A percentile compares a stretch with the other conserved stretches of the same genome.
phyloP scores from a whole-genome alignment of 1,140 invertebrate genomes.

The Gonatopus flavifemur region DNA sequence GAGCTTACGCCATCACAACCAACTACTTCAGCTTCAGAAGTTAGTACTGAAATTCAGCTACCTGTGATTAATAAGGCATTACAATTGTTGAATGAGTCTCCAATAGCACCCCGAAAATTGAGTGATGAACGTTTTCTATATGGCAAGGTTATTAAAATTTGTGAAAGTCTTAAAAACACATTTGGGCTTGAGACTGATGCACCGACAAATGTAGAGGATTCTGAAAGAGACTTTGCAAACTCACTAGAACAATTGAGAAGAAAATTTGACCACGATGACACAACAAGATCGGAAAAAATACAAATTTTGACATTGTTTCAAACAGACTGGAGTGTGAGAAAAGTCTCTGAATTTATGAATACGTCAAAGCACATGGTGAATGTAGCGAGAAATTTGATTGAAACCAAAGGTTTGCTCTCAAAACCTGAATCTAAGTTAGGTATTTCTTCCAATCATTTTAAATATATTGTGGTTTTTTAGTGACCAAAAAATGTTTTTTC shows the following conservation, averaged over 20 bases:
- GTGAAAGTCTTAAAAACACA: background rate
- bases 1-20: no score
- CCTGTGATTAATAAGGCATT: background rate
- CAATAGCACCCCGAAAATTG: background rate
- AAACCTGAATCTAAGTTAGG: background rate
- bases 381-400: background rate
- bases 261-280: constrained; percentile 3
- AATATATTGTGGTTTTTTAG: background rate
- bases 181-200: background rate
- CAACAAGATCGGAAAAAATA: constrained; percentile 3
- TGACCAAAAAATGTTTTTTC: background rate
- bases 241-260: background rate
- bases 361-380: constrained; percentile 1
- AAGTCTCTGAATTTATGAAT: constrained; percentile 2
- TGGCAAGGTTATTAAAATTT: background rate
- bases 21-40: background rate
- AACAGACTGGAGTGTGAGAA: background rate
- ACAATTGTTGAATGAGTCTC: background rate
- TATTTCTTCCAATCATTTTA: background rate
- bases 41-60: background rate
- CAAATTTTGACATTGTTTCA: constrained; percentile 12
- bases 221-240: background rate
- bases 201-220: background rate
- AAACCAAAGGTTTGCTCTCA: constrained; percentile 2
- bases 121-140: background rate